Evolutionary conservation across 2,797 vertebrate genomes (phyloP), one percentile per base, ranked within the genome.

Genomic region (Manis pentadactyla): DNA sequence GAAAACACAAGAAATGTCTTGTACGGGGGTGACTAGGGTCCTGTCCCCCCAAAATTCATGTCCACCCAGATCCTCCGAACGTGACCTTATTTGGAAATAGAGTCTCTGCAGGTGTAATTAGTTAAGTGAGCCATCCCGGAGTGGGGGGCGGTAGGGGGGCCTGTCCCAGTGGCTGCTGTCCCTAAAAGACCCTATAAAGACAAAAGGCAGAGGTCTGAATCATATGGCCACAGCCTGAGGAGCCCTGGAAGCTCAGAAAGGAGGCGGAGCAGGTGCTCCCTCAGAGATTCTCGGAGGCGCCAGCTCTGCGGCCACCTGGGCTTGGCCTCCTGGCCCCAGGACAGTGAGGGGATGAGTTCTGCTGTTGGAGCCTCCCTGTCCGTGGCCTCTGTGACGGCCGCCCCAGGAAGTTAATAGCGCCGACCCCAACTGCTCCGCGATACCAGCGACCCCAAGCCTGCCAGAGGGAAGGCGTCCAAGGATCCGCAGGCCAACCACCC

Each of bases 271-370:
- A 12, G 49, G 39, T 1, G 37, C 59, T 39, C 25, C 46, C 34
- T 51, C 34, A 17, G 73, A n/a, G 27, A 53, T 46, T 87, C 68
- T 5, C 1, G 29, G 42, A 23, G 37, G n/a, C 39, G 21, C 42
- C 42, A 31, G 59, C 25, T 29, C 37, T 63, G 18, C 18, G 1
- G 23, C 1, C 18, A n/a, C 29, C 27, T 8, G 2, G 39, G n/a
- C 31, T 57, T 29, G 6, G 57, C 42, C 37, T 21, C 46, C 18
- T 23, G 39, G 37, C 23, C 57, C 46, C 71, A 10, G 42, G 15
- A 9, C 4, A 0, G 4, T 4, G 55, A 23, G 57, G 25, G 25
- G 21, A 37, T 4, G 3, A 4, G 17, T 64, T 23, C 59, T 11
- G n/a, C 31, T 27, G 34, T 21, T 46, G 46, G 19, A 73, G 42